These are phyloP conservation scores for Onthophagus sagittarius DNA, from an alignment of 2,888 invertebrate species.

Conservation along the genomic window DNA sequence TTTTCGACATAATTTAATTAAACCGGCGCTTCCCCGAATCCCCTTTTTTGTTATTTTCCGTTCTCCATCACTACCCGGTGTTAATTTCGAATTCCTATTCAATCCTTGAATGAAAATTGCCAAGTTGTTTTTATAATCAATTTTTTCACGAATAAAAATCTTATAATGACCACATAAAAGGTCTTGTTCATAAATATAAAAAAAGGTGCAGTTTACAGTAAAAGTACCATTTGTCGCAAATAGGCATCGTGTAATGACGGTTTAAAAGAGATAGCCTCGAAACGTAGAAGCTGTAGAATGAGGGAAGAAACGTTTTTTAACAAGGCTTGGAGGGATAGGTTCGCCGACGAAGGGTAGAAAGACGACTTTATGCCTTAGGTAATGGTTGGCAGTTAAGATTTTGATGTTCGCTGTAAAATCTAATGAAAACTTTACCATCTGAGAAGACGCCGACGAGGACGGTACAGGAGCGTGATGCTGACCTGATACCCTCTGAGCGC, in stretches of 20 bases:
- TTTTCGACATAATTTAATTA: not conserved
- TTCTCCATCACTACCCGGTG: no score
- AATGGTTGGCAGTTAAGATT: conserved; percentile 23
- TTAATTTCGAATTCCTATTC: no score
- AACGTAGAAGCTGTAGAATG: not conserved
- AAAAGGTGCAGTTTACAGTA: no score
- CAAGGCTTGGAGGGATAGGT: not conserved
- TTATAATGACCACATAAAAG: no score
- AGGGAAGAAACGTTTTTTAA: not conserved
- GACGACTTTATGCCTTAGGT: conserved; percentile 15
- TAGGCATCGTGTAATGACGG: not conserved
- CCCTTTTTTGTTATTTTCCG: no score
- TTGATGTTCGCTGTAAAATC: conserved; percentile 22
- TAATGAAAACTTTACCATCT: conserved; percentile 25
- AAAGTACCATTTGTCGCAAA: not conserved
- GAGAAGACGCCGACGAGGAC: conserved; percentile 14
- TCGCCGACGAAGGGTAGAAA: not conserved
- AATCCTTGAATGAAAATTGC: no score
- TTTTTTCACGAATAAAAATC: no score
- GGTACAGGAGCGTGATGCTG: not conserved
- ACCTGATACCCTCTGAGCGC: not conserved
- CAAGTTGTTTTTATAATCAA: no score
- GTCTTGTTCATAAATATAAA: no score
- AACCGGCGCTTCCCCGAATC: not conserved
- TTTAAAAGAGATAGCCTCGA: not conserved